phyloP scores from a whole-genome alignment of 2,797 vertebrate genomes.

The Martes flavigula region DNA sequence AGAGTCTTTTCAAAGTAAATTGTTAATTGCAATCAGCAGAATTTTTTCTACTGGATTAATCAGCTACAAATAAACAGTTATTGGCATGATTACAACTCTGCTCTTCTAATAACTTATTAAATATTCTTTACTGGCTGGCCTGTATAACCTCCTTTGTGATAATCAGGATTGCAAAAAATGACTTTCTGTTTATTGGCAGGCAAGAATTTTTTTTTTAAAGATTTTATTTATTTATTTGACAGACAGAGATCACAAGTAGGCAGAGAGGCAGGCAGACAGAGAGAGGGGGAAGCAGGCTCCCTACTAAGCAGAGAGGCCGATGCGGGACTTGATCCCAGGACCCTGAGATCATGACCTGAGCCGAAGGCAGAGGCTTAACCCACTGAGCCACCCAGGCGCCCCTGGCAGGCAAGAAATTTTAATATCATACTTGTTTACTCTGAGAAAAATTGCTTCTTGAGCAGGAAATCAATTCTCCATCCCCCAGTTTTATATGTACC shows the following conservation, averaged over 20 bases:
- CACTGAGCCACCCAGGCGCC: no score
- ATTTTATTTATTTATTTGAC: no score
- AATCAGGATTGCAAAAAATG: not conserved
- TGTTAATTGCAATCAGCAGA: not conserved
- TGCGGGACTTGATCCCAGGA: no score
- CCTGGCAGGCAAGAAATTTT: not conserved
- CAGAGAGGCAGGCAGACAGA: no score
- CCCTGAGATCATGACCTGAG: no score
- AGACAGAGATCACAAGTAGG: no score
- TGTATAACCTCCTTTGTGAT: not conserved
- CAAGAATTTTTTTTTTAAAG: not conserved
- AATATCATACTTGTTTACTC: not conserved
- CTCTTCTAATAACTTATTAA: constrained; percentile 9
- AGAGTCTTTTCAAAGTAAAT: not conserved
- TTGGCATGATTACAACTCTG: not conserved
- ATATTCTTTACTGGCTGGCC: not conserved
- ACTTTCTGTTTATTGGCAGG: not conserved
- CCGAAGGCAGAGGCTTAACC: no score
- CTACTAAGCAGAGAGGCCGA: no score
- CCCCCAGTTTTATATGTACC: not conserved
- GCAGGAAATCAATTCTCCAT: not conserved
- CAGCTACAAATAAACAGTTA: not conserved
- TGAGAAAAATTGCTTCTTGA: not conserved
- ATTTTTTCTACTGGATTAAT: not conserved
- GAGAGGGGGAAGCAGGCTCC: no score